These are phyloP conservation scores for Samia ricini DNA, from an alignment of 1,140 invertebrate species.

Conservation along the genomic window DNA sequence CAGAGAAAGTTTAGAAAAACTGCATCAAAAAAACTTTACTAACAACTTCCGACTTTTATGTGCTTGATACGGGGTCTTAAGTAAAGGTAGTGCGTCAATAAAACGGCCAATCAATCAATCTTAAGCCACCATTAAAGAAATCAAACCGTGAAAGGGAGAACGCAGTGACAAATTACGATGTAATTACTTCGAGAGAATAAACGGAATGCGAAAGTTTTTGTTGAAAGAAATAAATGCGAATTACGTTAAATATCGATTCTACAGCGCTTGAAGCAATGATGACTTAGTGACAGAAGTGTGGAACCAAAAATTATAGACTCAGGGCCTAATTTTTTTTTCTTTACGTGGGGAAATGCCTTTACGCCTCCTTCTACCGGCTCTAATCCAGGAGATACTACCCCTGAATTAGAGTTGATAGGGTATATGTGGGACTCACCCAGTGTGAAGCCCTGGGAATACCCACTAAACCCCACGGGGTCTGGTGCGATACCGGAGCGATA, in stretches of 20 bases:
- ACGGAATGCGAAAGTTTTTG: neutral
- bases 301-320: too few relatives aligned
- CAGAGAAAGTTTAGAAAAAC: neutral
- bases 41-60: neutral
- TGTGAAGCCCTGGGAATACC: too few relatives aligned
- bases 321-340: too few relatives aligned
- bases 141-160: constrained; percentile 44
- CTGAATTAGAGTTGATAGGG: too few relatives aligned
- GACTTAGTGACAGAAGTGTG: too few relatives aligned
- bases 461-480: too few relatives aligned
- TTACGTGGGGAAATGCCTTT: too few relatives aligned
- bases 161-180: constrained; percentile 56
- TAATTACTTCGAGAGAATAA: constrained; percentile 44
- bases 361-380: too few relatives aligned
- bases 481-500: too few relatives aligned
- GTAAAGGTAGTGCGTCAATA: constrained; percentile 2
- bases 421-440: too few relatives aligned
- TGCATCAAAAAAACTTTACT: neutral
- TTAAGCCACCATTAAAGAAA: constrained; percentile 49
- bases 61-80: neutral
- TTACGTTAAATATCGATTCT: neutral
- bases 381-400: too few relatives aligned
- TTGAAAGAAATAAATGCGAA: neutral
- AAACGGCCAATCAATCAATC: constrained; percentile 60
- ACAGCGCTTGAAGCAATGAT: too few relatives aligned